A percentile compares a stretch with the other conserved stretches of the same genome.
These are phyloP conservation scores for Dasypolia templi DNA, from an alignment of 2,888 invertebrate species.

Conservation along the genomic window DNA sequence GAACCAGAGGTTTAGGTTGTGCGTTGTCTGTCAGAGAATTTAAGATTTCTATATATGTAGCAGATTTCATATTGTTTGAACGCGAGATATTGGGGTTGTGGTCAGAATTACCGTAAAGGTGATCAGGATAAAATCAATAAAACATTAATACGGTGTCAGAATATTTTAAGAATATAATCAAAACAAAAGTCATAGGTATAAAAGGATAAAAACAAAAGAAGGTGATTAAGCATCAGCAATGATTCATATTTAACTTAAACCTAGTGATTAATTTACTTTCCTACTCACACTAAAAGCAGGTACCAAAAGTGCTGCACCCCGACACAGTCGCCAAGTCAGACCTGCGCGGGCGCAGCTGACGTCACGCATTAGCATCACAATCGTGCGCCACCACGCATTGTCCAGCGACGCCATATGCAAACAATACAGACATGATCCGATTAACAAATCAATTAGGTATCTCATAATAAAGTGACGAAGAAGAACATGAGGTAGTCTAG, in stretches of 20 bases:
- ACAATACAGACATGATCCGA: conserved; percentile 59
- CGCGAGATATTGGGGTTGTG: not conserved
- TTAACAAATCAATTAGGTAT: conserved; percentile 43
- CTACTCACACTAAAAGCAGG: not conserved
- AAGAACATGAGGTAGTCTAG: not conserved
- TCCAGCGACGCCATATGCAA: conserved; percentile 41
- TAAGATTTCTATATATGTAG: too few species aligned
- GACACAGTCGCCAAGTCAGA: conserved; percentile 7
- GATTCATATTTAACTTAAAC: too few species aligned
- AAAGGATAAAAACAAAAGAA: not conserved
- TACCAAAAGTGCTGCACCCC: conserved; percentile 9
- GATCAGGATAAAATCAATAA: not conserved
- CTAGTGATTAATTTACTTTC: not conserved
- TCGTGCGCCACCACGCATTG: conserved; percentile 62
- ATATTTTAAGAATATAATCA: not conserved
- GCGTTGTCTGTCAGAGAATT: not conserved
- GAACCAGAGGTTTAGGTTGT: not conserved
- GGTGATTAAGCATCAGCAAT: not conserved
- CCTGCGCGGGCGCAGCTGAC: conserved; percentile 53
- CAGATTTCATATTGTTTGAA: too few species aligned
- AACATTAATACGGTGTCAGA: not conserved
- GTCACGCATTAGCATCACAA: conserved; percentile 72
- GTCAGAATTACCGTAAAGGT: not conserved
- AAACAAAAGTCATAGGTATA: not conserved
- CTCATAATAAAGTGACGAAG: not conserved